Conservation (phyloP, 2,113 vertebrate species). For the Onychostruthus taczanowskii region DNA sequence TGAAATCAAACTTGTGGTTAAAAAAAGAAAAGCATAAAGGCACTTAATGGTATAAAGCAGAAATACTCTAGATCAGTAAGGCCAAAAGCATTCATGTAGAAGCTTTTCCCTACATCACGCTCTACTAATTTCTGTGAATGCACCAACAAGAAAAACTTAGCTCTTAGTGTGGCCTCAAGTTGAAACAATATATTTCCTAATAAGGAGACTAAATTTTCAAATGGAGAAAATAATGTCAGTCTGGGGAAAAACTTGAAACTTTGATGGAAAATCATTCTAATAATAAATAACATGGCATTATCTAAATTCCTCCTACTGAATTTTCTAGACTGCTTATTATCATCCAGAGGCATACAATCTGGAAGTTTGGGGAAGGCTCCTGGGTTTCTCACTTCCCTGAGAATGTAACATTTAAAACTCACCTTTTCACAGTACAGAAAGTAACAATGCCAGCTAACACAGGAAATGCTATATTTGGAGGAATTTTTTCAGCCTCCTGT, state of each 20-base stretch:
- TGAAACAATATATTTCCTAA: neutral
- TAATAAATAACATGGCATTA: neutral
- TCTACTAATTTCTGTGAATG: conserved; percentile 52
- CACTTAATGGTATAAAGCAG: neutral
- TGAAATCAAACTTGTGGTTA: neutral
- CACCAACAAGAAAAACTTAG: neutral
- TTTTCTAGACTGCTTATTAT: neutral
- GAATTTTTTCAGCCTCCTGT: neutral
- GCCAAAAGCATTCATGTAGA: neutral
- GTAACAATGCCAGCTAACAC: neutral
- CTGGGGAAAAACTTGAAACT: neutral
- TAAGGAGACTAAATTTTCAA: neutral
- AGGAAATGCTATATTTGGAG: conserved; percentile 15
- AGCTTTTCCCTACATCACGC: conserved; percentile 24
- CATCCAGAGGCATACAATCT: neutral
- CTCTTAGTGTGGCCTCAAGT: neutral
- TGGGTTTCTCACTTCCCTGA: neutral
- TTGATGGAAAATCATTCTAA: neutral
- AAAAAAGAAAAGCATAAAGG: neutral
- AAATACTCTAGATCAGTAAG: conserved; percentile 11
- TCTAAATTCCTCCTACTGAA: neutral
- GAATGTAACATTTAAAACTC: neutral
- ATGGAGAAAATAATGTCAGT: neutral
- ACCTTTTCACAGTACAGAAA: neutral
- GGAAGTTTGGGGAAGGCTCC: neutral